phyloP scores from a whole-genome alignment of 2,888 invertebrate species.

The Rhagophthalmus giganteus region DNA sequence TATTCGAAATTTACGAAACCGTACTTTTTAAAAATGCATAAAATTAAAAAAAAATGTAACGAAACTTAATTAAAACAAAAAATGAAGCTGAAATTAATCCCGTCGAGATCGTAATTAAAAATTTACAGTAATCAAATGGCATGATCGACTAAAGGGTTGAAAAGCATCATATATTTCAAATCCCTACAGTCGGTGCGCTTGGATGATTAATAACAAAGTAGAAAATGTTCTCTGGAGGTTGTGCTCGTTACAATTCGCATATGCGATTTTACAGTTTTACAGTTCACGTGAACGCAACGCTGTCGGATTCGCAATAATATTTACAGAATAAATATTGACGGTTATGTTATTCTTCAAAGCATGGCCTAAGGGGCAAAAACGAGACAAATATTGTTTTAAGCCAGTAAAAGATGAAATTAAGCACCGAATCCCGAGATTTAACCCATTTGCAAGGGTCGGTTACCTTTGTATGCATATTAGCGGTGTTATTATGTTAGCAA shows the following conservation, averaged over 20 bases:
- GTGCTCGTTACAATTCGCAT: background rate
- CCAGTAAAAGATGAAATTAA: constrained; percentile 33
- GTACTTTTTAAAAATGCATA: too few relatives aligned
- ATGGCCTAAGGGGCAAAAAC: constrained; percentile 13
- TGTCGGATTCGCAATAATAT: constrained; percentile 15
- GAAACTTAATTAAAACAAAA: background rate
- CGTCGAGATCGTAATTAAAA: constrained; percentile 9
- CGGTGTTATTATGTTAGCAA: constrained; percentile 41
- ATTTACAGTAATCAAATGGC: constrained; percentile 8
- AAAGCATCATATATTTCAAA: constrained; percentile 16
- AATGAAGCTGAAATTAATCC: constrained; percentile 3
- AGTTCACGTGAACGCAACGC: too few relatives aligned
- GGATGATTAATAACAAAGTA: constrained; percentile 22
- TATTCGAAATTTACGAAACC: too few relatives aligned
- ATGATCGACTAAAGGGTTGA: constrained; percentile 11
- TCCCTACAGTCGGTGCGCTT: constrained; percentile 4
- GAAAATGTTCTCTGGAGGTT: constrained; percentile 8
- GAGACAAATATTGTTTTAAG: constrained; percentile 22
- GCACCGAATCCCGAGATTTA: constrained; percentile 35
- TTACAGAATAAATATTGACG: constrained; percentile 14
- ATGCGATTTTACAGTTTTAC: too few relatives aligned
- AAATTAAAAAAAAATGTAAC: too few relatives aligned
- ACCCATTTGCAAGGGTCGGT: constrained; percentile 36
- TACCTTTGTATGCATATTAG: constrained; percentile 41
- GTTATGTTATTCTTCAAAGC: constrained; percentile 13